Conservation (phyloP, 2,797 vertebrate species). For the Poeciliopsis turneri region DNA sequence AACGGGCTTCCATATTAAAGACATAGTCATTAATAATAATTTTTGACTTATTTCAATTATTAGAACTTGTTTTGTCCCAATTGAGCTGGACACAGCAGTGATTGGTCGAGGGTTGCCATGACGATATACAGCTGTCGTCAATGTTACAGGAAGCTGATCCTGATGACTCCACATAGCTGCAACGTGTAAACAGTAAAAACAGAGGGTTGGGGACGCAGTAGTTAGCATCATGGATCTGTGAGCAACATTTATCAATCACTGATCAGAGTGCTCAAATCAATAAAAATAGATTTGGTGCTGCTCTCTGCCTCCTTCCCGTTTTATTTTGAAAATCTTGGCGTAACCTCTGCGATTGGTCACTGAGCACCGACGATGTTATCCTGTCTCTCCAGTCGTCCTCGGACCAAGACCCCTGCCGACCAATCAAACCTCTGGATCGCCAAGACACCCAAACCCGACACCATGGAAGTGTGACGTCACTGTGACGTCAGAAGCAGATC, state of each 20-base stretch:
- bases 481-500: background rate
- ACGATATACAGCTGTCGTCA: no score
- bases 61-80: no score
- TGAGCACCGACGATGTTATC: background rate
- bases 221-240: no score
- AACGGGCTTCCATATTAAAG: no score
- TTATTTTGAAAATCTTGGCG: background rate
- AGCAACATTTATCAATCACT: background rate
- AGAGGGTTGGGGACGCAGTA: no score
- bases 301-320: background rate
- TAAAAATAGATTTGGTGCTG: background rate
- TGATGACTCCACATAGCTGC: no score
- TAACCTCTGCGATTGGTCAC: background rate
- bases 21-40: no score
- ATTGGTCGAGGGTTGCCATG: no score
- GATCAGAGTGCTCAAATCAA: background rate
- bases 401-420: constrained; percentile 86
- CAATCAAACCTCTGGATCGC: constrained; percentile 95
- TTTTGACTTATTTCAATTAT: no score
- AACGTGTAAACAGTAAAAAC: no score
- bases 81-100: no score
- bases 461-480: constrained; percentile 87
- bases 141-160: no score
- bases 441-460: constrained; percentile 84
- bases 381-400: constrained; percentile 82